A percentile compares a stretch with the other conserved stretches of the same genome.
Conservation (phyloP, 2,888 invertebrate species). For the Exocentrus adspersus region DNA sequence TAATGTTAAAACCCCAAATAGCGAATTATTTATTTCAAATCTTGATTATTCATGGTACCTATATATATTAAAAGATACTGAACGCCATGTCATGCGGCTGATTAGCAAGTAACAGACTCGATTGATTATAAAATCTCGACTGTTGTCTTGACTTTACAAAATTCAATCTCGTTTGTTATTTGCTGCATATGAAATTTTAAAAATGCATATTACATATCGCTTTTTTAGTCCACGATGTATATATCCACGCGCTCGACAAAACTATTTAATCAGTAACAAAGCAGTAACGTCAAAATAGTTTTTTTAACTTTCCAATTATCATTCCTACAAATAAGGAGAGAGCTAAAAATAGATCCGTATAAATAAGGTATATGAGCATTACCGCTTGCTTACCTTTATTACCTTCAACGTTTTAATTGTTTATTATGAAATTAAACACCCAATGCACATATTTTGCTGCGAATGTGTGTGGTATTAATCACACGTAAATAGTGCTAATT, state of each 20-base stretch:
- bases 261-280: slow-evolving; percentile 2
- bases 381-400: slow-evolving; percentile 16
- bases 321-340: slow-evolving; percentile 32
- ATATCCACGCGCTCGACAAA: not conserved
- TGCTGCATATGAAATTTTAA: too few species aligned
- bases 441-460: slow-evolving; percentile 7
- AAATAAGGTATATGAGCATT: slow-evolving; percentile 10
- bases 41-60: too few species aligned
- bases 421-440: slow-evolving; percentile 11
- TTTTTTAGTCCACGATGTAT: not conserved
- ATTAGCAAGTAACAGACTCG: too few species aligned
- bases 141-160: too few species aligned
- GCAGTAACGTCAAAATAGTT: slow-evolving; percentile 25
- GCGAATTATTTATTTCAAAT: too few species aligned
- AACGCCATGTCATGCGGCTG: too few species aligned
- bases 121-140: too few species aligned
- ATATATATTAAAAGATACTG: too few species aligned
- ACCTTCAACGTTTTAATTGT: slow-evolving; percentile 12
- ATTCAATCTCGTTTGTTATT: too few species aligned
- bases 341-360: slow-evolving; percentile 30
- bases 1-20: too few species aligned
- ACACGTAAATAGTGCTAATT: not conserved
- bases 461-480: slow-evolving; percentile 3
- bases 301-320: slow-evolving; percentile 34
- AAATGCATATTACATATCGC: not conserved